Evolutionary conservation across 2,888 invertebrate genomes (phyloP).

Genomic region (Diogma glabrata): DNA sequence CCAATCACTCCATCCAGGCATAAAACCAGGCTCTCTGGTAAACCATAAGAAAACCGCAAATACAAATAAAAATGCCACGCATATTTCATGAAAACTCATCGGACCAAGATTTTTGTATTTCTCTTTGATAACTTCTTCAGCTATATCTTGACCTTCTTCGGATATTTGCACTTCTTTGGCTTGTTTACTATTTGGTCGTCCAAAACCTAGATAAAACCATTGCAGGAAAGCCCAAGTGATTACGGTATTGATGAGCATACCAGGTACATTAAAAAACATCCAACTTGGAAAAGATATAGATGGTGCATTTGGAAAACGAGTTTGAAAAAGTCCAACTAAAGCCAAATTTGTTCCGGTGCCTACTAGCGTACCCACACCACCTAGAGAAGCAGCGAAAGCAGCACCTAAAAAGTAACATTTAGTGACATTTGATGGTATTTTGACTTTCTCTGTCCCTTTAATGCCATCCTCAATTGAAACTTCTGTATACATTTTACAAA

Average conservation of each 20-base stretch:
- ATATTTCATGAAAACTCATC: constrained; percentile 57
- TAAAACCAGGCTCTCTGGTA: constrained; percentile 70
- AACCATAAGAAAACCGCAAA: constrained; percentile 68
- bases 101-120: constrained; percentile 61
- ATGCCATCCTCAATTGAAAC: no score
- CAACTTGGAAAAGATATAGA: constrained; percentile 63
- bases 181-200: no score
- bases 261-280: constrained; percentile 67
- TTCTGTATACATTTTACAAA: no score
- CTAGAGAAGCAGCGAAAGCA: constrained; percentile 60
- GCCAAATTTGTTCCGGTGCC: constrained; percentile 63
- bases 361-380: constrained; percentile 55
- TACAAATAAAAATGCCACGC: constrained; percentile 45
- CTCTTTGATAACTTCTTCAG: constrained; percentile 52
- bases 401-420: constrained; percentile 59
- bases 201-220: constrained; percentile 58
- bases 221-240: constrained; percentile 62
- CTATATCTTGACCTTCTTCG: constrained; percentile 31
- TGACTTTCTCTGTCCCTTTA: no score
- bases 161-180: background rate
- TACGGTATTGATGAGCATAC: constrained; percentile 59
- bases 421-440: constrained; percentile 55
- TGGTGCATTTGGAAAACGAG: constrained; percentile 41
- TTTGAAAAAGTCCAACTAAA: constrained; percentile 56
- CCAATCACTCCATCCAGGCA: constrained; percentile 67